A percentile compares a stretch with the other conserved stretches of the same genome.
Evolutionary conservation across 1,140 invertebrate species (phyloP).

Genomic region (Doryteuthis pealeii): DNA sequence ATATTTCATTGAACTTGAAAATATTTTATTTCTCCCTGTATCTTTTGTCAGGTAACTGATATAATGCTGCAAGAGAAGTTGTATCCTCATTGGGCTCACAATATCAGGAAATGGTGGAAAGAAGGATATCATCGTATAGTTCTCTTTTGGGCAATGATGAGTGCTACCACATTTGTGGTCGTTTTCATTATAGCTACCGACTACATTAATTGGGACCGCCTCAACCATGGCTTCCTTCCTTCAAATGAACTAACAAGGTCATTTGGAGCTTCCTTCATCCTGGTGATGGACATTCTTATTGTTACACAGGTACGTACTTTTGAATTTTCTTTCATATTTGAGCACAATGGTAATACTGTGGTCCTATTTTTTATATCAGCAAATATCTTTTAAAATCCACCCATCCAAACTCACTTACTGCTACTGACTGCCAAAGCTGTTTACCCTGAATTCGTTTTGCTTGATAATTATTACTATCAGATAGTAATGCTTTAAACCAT

Average conservation of each 20-base stretch:
- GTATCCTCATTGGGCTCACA: slow-evolving; percentile 63
- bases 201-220: slow-evolving; percentile 64
- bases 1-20: no score
- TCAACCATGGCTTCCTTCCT: slow-evolving; percentile 64
- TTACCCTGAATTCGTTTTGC: no score
- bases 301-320: slow-evolving; percentile 65
- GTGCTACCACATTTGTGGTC: slow-evolving; percentile 60
- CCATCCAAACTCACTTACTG: no score
- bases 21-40: no score
- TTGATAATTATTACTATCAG: no score
- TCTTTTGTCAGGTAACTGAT: slow-evolving; percentile 62
- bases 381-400: no score
- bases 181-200: slow-evolving; percentile 65
- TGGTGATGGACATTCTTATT: slow-evolving; percentile 66
- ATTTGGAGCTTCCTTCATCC: slow-evolving; percentile 65
- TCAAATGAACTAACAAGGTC: slow-evolving; percentile 65
- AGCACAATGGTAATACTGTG: no score
- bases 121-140: slow-evolving; percentile 61
- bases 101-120: slow-evolving; percentile 60
- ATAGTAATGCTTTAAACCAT: no score
- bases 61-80: slow-evolving; percentile 68
- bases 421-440: no score
- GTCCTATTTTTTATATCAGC: no score
- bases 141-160: slow-evolving; percentile 63
- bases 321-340: no score